Evolutionary conservation across 2,797 vertebrate species (phyloP).

Genomic region (Hippocampus kuda): DNA sequence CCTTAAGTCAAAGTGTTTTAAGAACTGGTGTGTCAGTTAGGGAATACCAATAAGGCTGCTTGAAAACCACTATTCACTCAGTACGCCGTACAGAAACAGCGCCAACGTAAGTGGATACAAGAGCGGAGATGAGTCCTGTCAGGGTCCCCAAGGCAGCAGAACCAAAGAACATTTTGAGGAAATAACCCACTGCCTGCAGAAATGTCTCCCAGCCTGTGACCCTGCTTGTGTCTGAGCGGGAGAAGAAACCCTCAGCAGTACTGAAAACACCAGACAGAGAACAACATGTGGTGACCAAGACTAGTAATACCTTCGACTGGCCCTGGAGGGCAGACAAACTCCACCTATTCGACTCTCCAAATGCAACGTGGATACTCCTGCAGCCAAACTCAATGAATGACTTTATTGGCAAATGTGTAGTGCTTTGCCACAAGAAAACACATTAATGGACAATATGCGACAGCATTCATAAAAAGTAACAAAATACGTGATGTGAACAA

Average conservation of each 20-base stretch:
- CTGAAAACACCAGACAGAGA: slow-evolving; percentile 59
- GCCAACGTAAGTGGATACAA: slow-evolving; percentile 76
- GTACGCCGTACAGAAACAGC: not conserved
- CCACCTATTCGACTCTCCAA: slow-evolving; percentile 19
- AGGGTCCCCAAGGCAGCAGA: slow-evolving; percentile 94
- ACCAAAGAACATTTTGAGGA: slow-evolving; percentile 98
- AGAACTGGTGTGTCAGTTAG: slow-evolving; percentile 57
- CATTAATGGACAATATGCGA: too few species aligned
- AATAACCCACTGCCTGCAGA: slow-evolving; percentile 87
- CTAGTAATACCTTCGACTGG: slow-evolving; percentile 16
- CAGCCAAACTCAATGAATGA: slow-evolving; percentile 5
- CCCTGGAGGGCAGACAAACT: slow-evolving; percentile 45
- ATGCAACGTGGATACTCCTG: not conserved
- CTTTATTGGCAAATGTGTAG: too few species aligned
- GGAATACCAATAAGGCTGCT: slow-evolving; percentile 20
- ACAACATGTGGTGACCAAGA: not conserved
- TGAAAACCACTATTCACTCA: not conserved
- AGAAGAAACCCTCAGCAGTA: slow-evolving; percentile 93
- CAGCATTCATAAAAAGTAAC: too few species aligned
- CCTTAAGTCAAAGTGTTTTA: slow-evolving; percentile 94
- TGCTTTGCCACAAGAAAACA: too few species aligned
- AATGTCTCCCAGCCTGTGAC: slow-evolving; percentile 93
- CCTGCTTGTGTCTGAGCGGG: slow-evolving; percentile 76
- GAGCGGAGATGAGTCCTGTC: slow-evolving; percentile 92
- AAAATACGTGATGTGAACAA: too few species aligned